phyloP scores from a whole-genome alignment of 2,113 vertebrate species.

The Sinocyclocheilus anshuiensis region DNA sequence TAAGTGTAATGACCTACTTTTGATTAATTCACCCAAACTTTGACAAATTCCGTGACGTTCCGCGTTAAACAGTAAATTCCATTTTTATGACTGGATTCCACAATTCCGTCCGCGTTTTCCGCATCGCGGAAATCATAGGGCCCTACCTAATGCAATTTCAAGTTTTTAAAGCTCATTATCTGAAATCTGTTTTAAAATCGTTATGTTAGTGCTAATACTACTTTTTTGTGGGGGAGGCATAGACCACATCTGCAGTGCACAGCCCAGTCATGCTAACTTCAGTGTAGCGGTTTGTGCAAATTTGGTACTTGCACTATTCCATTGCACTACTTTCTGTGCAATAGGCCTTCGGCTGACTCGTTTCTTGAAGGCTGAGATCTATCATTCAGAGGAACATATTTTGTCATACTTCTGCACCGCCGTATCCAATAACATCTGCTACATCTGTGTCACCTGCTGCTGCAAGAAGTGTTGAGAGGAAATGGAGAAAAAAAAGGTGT shows the following conservation, averaged over 20 bases:
- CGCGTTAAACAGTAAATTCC: too few species aligned
- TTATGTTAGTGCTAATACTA: too few species aligned
- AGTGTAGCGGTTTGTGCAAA: neutral
- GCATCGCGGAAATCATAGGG: too few species aligned
- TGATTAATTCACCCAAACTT: too few species aligned
- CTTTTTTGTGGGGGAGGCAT: neutral
- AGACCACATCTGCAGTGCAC: neutral
- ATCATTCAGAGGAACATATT: slow-evolving; percentile 5
- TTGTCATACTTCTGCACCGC: neutral
- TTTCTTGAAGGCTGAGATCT: neutral
- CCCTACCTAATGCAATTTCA: neutral
- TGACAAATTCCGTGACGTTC: too few species aligned
- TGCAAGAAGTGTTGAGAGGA: neutral
- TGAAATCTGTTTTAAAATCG: neutral
- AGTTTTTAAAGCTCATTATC: neutral
- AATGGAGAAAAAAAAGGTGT: neutral
- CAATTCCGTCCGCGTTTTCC: too few species aligned
- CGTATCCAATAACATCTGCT: neutral
- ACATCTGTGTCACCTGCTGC: slow-evolving; percentile 4
- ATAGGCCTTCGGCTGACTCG: neutral
- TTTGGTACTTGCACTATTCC: neutral
- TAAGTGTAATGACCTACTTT: too few species aligned
- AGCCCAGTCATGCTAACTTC: neutral
- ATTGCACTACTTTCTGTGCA: neutral
- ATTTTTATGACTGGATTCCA: too few species aligned